Percentiles rank a stretch among this genome's conserved stretches.
Evolutionary conservation across 2,888 invertebrate species (phyloP).

Genomic region (Nasonovia ribisnigri): DNA sequence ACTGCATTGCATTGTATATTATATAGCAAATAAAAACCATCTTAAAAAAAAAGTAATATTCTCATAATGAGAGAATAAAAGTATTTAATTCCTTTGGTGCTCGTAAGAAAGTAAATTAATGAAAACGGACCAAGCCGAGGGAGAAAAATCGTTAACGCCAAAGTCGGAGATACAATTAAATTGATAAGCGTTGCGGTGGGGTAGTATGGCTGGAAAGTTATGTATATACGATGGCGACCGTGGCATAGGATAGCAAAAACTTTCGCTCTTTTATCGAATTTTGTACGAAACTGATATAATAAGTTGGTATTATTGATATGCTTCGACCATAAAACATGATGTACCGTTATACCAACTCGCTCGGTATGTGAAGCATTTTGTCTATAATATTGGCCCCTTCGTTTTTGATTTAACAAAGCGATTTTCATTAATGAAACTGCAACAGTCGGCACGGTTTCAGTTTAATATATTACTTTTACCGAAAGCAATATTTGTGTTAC

Average conservation of each 20-base stretch:
- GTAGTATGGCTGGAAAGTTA: background rate
- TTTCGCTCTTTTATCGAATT: constrained; percentile 18
- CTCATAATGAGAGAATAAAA: constrained; percentile 1
- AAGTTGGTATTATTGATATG: background rate
- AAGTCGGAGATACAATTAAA: constrained; percentile 18
- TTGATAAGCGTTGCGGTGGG: background rate
- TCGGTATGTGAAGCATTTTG: constrained; percentile 2
- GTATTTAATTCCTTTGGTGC: constrained; percentile 15
- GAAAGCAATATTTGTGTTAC: constrained; percentile 12
- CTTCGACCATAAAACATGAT: background rate
- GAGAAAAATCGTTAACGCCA: constrained; percentile 14
- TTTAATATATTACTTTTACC: background rate
- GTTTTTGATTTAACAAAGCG: background rate
- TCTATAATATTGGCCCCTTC: background rate
- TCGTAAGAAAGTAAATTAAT: background rate
- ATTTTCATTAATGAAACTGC: constrained; percentile 9
- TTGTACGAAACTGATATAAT: background rate
- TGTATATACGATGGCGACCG: background rate
- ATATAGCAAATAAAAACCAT: background rate
- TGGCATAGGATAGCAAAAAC: background rate
- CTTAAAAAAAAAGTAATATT: background rate
- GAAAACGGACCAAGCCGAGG: background rate
- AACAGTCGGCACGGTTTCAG: background rate
- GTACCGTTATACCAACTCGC: background rate
- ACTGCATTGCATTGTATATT: background rate